These are phyloP conservation scores for Halcyon leucocephala DNA, from an alignment of 2,797 vertebrate species.

Conservation along the genomic window DNA sequence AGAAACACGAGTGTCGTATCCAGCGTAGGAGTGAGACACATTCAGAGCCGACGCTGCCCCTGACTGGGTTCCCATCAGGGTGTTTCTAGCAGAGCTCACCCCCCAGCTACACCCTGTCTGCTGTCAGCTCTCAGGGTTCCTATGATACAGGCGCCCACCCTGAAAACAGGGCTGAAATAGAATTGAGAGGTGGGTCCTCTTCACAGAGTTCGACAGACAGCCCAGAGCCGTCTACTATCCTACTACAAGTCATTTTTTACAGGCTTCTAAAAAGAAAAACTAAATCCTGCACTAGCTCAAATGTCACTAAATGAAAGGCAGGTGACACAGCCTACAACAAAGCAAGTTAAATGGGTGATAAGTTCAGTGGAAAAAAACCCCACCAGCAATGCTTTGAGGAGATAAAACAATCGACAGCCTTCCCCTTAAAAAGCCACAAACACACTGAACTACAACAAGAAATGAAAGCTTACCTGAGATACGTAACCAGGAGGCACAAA, in stretches of 20 bases:
- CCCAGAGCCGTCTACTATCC: not conserved
- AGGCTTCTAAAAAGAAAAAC: not conserved
- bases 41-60: rapidly evolving
- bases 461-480: constrained; percentile 77
- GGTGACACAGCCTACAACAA: not conserved
- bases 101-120: rapidly evolving
- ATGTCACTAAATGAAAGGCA: not conserved
- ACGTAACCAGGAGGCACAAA: constrained; percentile 85
- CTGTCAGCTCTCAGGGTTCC: not conserved
- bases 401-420: not conserved
- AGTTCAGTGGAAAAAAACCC: not conserved
- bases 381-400: not conserved
- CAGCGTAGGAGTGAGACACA: rapidly evolving
- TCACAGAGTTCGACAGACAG: not conserved
- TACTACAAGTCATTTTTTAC: not conserved
- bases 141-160: not conserved
- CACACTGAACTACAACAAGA: not conserved
- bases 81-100: not conserved
- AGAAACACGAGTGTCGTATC: not conserved
- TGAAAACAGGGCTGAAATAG: not conserved
- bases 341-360: not conserved
- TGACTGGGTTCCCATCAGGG: not conserved
- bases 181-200: not conserved
- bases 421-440: not conserved
- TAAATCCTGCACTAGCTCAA: not conserved